Base-by-base conservation (phyloP, 2,113 vertebrate species). In the Micronycteris hirsuta region DNA sequence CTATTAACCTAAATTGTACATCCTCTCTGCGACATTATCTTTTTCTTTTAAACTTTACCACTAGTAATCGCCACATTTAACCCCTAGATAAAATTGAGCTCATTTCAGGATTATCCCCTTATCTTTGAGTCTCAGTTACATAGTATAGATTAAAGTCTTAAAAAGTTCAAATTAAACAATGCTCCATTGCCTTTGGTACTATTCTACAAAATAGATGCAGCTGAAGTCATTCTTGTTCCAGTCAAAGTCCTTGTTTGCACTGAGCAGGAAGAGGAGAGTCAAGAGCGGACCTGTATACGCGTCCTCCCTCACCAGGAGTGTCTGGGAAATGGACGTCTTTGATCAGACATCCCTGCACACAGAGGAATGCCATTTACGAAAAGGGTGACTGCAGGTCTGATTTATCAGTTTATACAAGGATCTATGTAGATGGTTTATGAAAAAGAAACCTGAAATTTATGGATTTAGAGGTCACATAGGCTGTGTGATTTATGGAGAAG, bases 201-300 rank as follows among this genome's bases (percentile, higher is more conserved):
- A n/a, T 92, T 89, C 67, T 47, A 15, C 41, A 49, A 22, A 24
- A 13, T 41, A 68, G 5, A 0, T 2, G 17, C 52, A 17, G 4
- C 1, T 11, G 1, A 11, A 3, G 0, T 71, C 33, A 5, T 14
- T 93, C 52, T 38, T 14, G 12, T 77, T 67, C 12, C 8, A 9
- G 41, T 74, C 15, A 61, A 2, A 73, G 28, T 91, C 24, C 49
- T 82, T 86, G 9, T 56, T 86, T 86, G 12, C 49, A 33, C 13
- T 52, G 38, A 52, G 38, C 24, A 36, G 38, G 4, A 33, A 22
- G 6, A 28, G 16, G 43, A 74, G 12, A 1, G 3, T 33, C 26
- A 20, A n/a, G 3, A 0, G 24, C 2, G 38, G 7, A 1, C 19
- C 7, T 9, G 14, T 33, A 22, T 7, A 38, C 17, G 31, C 24